Conservation (phyloP, 2,888 invertebrate species). For the Orthonychiurus folsomi region DNA sequence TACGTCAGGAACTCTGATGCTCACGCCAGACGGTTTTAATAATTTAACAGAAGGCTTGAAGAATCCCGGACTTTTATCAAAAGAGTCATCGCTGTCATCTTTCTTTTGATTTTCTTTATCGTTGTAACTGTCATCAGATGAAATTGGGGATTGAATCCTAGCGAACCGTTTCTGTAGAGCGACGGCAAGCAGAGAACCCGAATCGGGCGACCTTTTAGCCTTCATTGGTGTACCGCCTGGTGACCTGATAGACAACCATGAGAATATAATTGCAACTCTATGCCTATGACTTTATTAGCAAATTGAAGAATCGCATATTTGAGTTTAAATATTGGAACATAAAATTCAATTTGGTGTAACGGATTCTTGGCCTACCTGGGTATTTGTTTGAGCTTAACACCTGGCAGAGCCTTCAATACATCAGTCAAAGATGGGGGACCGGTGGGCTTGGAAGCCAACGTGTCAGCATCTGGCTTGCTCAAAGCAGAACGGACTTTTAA, state of each 20-base stretch:
- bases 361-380: too few relatives aligned
- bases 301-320: not conserved
- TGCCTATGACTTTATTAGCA: too few relatives aligned
- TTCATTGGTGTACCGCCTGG: slow-evolving; percentile 45
- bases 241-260: slow-evolving; percentile 41
- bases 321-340: not conserved
- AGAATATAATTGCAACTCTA: too few relatives aligned
- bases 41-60: not conserved
- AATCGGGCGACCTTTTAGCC: slow-evolving; percentile 38
- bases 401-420: slow-evolving; percentile 33
- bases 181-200: slow-evolving; percentile 43
- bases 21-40: not conserved
- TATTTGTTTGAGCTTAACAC: slow-evolving; percentile 28
- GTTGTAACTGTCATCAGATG: slow-evolving; percentile 12
- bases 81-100: slow-evolving; percentile 14
- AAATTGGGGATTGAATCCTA: slow-evolving; percentile 35
- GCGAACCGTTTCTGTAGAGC: slow-evolving; percentile 46
- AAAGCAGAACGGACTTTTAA: slow-evolving; percentile 4
- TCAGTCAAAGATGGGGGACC: slow-evolving; percentile 26
- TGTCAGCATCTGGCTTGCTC: not conserved
- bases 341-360: not conserved
- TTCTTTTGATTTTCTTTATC: slow-evolving; percentile 13
- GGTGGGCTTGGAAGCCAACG: not conserved
- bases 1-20: not conserved
- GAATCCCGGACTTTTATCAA: slow-evolving; percentile 14